Evolutionary conservation across 2,113 vertebrate species (phyloP).

Genomic region (Ammodytes marinus): DNA sequence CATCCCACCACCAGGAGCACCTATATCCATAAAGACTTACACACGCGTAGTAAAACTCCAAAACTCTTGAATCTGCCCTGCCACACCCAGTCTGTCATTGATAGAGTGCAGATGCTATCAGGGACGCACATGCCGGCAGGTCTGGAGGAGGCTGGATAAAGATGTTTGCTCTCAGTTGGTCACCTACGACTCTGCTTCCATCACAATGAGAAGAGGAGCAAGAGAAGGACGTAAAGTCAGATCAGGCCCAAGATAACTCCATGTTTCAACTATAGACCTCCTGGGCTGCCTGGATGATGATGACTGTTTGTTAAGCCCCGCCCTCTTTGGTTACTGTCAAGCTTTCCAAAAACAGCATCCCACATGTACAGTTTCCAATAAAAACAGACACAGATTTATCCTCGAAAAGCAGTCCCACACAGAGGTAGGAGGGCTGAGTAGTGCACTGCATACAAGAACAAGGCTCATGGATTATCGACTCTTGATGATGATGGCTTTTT

Average conservation of each 20-base stretch:
- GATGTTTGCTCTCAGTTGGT: slow-evolving; percentile 67
- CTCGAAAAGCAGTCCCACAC: neutral
- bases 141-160: slow-evolving; percentile 49
- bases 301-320: neutral
- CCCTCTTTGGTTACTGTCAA: neutral
- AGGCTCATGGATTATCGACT: no score
- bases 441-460: no score
- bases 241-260: slow-evolving; percentile 48
- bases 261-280: slow-evolving; percentile 16
- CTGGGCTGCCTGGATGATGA: slow-evolving; percentile 8
- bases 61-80: slow-evolving; percentile 47
- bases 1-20: slow-evolving; percentile 27
- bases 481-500: no score
- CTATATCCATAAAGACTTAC: slow-evolving; percentile 43
- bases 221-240: slow-evolving; percentile 15
- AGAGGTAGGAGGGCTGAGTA: neutral
- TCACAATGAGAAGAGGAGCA: slow-evolving; percentile 35
- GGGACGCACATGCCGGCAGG: slow-evolving; percentile 35
- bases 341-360: neutral
- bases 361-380: neutral
- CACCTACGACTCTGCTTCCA: slow-evolving; percentile 34
- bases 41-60: slow-evolving; percentile 26
- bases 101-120: slow-evolving; percentile 78
- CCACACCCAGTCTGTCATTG: slow-evolving; percentile 72
- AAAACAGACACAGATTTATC: neutral